These are phyloP conservation scores for Ptychadena robeensis DNA, from an alignment of 2,797 vertebrate genomes.

Conservation along the genomic window DNA sequence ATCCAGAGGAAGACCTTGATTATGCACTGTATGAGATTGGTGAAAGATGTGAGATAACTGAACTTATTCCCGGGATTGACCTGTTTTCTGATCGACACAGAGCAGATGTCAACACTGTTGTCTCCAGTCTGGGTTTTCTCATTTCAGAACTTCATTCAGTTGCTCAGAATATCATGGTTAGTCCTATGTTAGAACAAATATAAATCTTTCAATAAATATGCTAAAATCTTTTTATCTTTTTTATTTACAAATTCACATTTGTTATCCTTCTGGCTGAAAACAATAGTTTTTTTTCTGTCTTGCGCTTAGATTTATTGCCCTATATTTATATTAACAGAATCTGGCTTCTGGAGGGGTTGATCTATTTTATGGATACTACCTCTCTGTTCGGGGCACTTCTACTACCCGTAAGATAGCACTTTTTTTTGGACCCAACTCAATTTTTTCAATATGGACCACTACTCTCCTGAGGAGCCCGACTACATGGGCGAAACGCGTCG, in stretches of 20 bases:
- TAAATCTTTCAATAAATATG: background rate
- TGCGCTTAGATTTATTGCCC: too few species aligned
- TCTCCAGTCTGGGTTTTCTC: conserved; percentile 84
- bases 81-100: conserved; percentile 85
- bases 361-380: too few species aligned
- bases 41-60: conserved; percentile 62
- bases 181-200: conserved; percentile 60
- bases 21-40: conserved; percentile 80
- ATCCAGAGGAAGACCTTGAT: conserved; percentile 80
- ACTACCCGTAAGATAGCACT: too few species aligned
- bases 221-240: background rate
- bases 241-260: background rate
- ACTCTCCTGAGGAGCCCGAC: too few species aligned
- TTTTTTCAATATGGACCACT: too few species aligned
- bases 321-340: too few species aligned
- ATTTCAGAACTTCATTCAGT: conserved; percentile 85
- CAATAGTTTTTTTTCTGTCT: background rate
- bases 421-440: too few species aligned
- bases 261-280: background rate
- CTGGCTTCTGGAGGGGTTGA: too few species aligned
- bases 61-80: conserved; percentile 86
- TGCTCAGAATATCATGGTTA: conserved; percentile 85
- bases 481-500: too few species aligned
- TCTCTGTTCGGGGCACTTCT: too few species aligned
- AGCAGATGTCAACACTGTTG: conserved; percentile 76